Conservation (phyloP, 2,888 invertebrate species). For the Chaitophorus viminalis region DNA sequence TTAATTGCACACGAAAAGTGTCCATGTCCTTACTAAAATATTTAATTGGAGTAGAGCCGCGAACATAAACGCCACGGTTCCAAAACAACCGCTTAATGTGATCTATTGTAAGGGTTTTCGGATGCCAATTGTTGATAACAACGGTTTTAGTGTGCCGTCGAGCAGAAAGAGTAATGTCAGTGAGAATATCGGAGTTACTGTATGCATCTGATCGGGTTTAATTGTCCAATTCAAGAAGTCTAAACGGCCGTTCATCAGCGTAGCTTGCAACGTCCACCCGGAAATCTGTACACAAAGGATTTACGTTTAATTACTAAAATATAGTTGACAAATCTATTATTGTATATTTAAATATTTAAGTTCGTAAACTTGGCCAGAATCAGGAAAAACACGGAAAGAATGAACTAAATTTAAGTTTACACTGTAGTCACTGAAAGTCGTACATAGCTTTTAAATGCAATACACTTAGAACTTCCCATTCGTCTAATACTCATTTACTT, state of each 20-base stretch:
- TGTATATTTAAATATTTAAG: too few species aligned
- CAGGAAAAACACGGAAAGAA: too few species aligned
- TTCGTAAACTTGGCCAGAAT: too few species aligned
- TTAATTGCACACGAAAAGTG: not conserved
- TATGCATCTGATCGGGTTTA: slow-evolving; percentile 96
- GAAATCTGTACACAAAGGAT: slow-evolving; percentile 63
- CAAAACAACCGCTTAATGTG: slow-evolving; percentile 85
- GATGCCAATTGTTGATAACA: slow-evolving; percentile 76
- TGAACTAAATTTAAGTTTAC: too few species aligned
- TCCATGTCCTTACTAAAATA: slow-evolving; percentile 66
- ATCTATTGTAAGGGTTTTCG: slow-evolving; percentile 86
- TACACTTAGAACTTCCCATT: too few species aligned
- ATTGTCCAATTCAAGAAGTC: slow-evolving; percentile 74
- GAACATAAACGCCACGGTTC: slow-evolving; percentile 77
- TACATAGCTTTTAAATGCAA: too few species aligned
- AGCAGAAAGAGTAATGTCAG: slow-evolving; percentile 86
- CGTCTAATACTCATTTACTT: too few species aligned
- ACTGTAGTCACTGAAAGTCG: too few species aligned
- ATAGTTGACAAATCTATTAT: too few species aligned
- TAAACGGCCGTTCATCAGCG: slow-evolving; percentile 84
- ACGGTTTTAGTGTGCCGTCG: slow-evolving; percentile 82
- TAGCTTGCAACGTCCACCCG: slow-evolving; percentile 75
- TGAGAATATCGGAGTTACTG: slow-evolving; percentile 87
- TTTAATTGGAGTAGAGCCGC: slow-evolving; percentile 75
- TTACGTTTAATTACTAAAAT: not conserved